phyloP scores from a whole-genome alignment of 2,113 vertebrate species.

The Ochotona curzoniae region DNA sequence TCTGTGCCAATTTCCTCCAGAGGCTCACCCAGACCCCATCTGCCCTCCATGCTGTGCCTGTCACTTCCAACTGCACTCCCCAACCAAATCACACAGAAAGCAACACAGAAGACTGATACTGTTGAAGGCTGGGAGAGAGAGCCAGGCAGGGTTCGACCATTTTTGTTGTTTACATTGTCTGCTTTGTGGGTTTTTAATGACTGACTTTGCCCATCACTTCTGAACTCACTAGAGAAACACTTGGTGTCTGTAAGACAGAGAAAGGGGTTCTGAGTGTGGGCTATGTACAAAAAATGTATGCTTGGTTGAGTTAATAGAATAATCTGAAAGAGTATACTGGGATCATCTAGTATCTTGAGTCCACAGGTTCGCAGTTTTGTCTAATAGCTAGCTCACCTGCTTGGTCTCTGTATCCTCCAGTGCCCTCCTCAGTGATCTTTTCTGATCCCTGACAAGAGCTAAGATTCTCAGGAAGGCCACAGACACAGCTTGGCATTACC shows the following conservation, averaged over 20 bases:
- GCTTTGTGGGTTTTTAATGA: neutral
- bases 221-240: neutral
- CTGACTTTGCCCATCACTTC: neutral
- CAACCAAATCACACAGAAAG: neutral
- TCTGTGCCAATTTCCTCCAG: neutral
- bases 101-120: neutral
- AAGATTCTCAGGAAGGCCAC: neutral
- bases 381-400: too few relatives aligned
- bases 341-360: neutral
- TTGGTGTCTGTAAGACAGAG: neutral
- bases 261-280: neutral
- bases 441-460: neutral
- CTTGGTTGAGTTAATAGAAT: neutral
- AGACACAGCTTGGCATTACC: neutral
- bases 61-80: neutral
- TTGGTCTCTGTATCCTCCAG: neutral
- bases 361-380: neutral
- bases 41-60: neutral
- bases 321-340: neutral
- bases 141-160: neutral
- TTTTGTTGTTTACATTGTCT: too few relatives aligned
- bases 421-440: neutral
- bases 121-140: neutral
- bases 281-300: neutral
- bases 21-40: neutral